Percentiles rank a stretch among this genome's conserved stretches.
These are phyloP conservation scores for Zalophus californianus DNA, from an alignment of 2,797 vertebrate species.

Conservation along the genomic window DNA sequence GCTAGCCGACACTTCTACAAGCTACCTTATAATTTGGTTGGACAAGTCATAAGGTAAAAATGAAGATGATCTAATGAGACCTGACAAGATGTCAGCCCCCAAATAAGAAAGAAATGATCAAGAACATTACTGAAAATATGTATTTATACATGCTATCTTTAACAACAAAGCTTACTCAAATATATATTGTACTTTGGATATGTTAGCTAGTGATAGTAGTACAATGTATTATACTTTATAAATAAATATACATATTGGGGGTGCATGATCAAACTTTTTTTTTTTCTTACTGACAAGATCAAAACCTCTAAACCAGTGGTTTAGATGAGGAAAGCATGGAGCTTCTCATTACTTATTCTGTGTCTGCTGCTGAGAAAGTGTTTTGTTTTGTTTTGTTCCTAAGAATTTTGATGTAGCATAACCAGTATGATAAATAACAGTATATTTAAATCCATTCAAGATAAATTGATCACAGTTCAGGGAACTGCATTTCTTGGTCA, in stretches of 20 bases:
- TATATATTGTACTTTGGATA: neutral
- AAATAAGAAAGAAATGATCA: neutral
- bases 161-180: constrained; percentile 27
- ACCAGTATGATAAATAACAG: constrained; percentile 12
- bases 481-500: constrained; percentile 32
- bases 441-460: constrained; percentile 31
- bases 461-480: constrained; percentile 27
- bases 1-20: neutral
- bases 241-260: constrained; percentile 9
- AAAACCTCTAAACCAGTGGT: neutral
- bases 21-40: neutral
- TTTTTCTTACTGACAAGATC: neutral
- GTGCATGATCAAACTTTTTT: neutral
- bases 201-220: constrained; percentile 1
- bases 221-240: neutral
- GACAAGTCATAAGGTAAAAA: neutral
- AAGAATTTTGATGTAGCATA: neutral
- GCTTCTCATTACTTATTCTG: constrained; percentile 19
- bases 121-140: constrained; percentile 12
- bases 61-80: constrained; percentile 8
- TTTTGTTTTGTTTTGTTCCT: constrained; percentile 15
- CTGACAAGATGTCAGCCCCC: neutral
- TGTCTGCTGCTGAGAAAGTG: neutral
- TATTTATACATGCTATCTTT: neutral
- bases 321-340: constrained; percentile 24